Evolutionary conservation across 2,113 vertebrate genomes (phyloP).

Genomic region (Gobio gobio): DNA sequence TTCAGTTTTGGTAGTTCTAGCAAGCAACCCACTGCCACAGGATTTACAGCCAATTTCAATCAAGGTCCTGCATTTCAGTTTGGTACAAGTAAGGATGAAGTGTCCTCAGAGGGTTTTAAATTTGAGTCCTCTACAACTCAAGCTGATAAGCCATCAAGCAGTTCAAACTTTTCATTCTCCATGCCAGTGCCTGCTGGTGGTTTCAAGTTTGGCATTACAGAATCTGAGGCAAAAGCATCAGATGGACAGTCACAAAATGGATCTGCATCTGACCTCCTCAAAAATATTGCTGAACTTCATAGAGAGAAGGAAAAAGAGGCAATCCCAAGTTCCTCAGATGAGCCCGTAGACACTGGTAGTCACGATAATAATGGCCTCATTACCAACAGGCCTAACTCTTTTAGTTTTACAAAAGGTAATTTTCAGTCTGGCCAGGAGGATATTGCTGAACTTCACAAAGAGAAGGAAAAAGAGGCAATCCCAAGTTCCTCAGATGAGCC

Average conservation of each 20-base stretch:
- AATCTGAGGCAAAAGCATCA: conserved; percentile 63
- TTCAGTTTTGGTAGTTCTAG: conserved; percentile 73
- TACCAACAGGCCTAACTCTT: conserved; percentile 74
- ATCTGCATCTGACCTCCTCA: conserved; percentile 72
- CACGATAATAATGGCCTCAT: conserved; percentile 76
- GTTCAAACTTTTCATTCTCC: conserved; percentile 84
- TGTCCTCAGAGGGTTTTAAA: conserved; percentile 72
- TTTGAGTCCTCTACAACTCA: conserved; percentile 73
- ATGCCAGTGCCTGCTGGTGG: conserved; percentile 71
- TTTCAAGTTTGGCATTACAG: conserved; percentile 91
- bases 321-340: neutral
- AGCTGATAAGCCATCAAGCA: conserved; percentile 72
- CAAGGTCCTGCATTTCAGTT: conserved; percentile 80
- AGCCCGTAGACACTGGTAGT: conserved; percentile 31
- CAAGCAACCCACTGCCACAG: conserved; percentile 74
- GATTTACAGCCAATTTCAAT: conserved; percentile 78
- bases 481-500: conserved; percentile 3
- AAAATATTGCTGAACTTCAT: conserved; percentile 80
- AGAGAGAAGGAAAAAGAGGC: conserved; percentile 73
- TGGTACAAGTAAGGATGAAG: conserved; percentile 78
- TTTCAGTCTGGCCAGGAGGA: too few species aligned
- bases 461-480: conserved; percentile 68
- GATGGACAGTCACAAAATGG: conserved; percentile 60
- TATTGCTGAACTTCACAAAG: conserved; percentile 15
- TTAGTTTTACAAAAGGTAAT: conserved; percentile 81